These are phyloP conservation scores for Motacilla alba DNA, from an alignment of 2,113 vertebrate species.

Conservation along the genomic window DNA sequence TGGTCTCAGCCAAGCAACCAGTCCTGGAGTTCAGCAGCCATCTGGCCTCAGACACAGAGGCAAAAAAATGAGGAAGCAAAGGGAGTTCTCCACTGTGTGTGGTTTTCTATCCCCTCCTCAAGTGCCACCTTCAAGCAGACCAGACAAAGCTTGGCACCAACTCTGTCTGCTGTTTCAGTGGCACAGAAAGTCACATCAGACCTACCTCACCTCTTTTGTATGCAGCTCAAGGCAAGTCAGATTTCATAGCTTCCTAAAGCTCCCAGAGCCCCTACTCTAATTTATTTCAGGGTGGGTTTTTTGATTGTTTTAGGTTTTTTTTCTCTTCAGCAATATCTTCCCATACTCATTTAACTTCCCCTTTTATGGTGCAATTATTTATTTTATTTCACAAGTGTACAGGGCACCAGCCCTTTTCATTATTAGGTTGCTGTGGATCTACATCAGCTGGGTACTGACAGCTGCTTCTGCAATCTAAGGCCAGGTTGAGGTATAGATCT, in stretches of 20 bases:
- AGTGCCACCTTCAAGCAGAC: neutral
- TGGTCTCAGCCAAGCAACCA: accelerated
- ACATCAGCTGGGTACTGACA: neutral
- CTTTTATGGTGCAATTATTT: neutral
- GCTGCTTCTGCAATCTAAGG: neutral
- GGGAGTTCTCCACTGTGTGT: neutral
- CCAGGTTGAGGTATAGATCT: neutral
- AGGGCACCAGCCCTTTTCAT: neutral
- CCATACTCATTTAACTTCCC: neutral
- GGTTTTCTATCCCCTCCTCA: neutral
- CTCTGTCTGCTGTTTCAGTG: neutral
- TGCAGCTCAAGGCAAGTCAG: neutral
- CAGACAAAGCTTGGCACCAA: neutral
- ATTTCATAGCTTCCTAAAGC: neutral
- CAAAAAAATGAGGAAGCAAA: neutral
- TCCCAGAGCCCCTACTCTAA: neutral
- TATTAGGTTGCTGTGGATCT: neutral
- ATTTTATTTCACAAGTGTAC: neutral
- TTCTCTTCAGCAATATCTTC: neutral
- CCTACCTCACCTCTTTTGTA: neutral
- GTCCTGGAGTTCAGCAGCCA: neutral
- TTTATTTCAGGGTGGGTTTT: neutral
- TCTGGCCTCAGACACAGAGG: neutral
- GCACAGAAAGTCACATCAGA: neutral
- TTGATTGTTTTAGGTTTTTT: neutral